Evolutionary conservation across 2,113 vertebrate genomes (phyloP).

Genomic region (Bagarius yarrelli): DNA sequence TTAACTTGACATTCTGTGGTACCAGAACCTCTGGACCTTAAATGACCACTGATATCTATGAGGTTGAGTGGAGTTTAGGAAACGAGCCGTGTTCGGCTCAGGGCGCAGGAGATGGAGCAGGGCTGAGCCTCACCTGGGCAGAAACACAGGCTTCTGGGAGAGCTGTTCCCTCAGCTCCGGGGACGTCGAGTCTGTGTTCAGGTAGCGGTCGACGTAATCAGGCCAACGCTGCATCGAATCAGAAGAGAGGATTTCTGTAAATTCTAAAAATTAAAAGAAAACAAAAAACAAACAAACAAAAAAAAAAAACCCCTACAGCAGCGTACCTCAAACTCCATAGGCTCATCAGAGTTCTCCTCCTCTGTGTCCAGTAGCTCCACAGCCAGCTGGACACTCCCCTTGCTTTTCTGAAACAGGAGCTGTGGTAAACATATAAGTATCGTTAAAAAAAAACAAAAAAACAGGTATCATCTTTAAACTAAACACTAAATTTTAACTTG

Average conservation of each 20-base stretch:
- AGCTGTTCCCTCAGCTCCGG: constrained; percentile 95
- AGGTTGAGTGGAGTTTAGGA: constrained; percentile 34
- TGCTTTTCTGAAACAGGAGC: constrained; percentile 90
- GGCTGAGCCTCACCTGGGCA: constrained; percentile 85
- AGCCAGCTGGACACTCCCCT: constrained; percentile 84
- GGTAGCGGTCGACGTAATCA: constrained; percentile 93
- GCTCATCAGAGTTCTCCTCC: constrained; percentile 95
- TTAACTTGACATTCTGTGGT: constrained; percentile 12
- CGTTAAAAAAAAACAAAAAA: background rate
- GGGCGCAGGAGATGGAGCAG: constrained; percentile 46
- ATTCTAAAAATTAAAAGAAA: background rate
- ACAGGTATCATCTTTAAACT: constrained; percentile 1
- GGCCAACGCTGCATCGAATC: constrained; percentile 84
- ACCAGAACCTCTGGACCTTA: constrained; percentile 16
- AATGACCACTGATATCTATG: constrained; percentile 27
- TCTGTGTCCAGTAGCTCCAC: constrained; percentile 96
- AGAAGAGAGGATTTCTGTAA: background rate
- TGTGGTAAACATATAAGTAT: constrained; percentile 52
- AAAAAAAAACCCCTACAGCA: background rate
- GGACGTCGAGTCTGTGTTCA: constrained; percentile 93
- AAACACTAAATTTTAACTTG: background rate
- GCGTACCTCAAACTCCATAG: constrained; percentile 89
- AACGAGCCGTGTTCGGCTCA: constrained; percentile 42
- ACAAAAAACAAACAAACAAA: background rate
- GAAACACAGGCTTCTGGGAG: constrained; percentile 97